Evolutionary conservation across 2,113 vertebrate species (phyloP).

Genomic region (Larimichthys crocea): DNA sequence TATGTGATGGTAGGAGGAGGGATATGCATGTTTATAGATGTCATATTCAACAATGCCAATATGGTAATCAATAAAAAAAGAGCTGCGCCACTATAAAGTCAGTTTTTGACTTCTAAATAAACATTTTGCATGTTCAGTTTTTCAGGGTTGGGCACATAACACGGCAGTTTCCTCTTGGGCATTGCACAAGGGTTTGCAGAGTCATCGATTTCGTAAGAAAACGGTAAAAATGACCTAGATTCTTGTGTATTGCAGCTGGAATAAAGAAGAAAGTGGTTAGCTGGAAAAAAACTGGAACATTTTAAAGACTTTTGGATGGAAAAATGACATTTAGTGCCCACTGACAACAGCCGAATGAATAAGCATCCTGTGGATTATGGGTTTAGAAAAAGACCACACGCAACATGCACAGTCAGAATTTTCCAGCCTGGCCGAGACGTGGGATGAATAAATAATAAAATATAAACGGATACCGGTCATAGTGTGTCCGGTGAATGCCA

Average conservation of each 20-base stretch:
- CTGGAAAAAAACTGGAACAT: background rate
- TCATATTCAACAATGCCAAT: too few species aligned
- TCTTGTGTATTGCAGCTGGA: too few species aligned
- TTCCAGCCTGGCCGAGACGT: background rate
- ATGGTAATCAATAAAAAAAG: background rate
- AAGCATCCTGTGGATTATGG: constrained; percentile 18
- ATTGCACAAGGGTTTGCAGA: background rate
- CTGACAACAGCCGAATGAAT: background rate
- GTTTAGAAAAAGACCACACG: constrained; percentile 1
- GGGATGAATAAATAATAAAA: background rate
- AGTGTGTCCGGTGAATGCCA: background rate
- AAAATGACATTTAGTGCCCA: background rate
- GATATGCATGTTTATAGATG: too few species aligned
- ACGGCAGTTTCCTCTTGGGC: background rate
- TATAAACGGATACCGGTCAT: background rate
- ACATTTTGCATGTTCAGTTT: too few species aligned
- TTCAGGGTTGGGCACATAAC: too few species aligned
- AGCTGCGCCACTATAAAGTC: background rate
- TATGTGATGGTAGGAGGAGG: too few species aligned
- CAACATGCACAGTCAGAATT: constrained; percentile 16
- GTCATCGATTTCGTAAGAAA: background rate
- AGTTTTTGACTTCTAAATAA: background rate
- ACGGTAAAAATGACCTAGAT: background rate
- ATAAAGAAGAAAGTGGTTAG: background rate
- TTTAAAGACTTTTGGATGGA: background rate